Percentiles rank a stretch among this genome's conserved stretches.
Conservation (phyloP, 2,797 vertebrate species). For the Smutsia gigantea region DNA sequence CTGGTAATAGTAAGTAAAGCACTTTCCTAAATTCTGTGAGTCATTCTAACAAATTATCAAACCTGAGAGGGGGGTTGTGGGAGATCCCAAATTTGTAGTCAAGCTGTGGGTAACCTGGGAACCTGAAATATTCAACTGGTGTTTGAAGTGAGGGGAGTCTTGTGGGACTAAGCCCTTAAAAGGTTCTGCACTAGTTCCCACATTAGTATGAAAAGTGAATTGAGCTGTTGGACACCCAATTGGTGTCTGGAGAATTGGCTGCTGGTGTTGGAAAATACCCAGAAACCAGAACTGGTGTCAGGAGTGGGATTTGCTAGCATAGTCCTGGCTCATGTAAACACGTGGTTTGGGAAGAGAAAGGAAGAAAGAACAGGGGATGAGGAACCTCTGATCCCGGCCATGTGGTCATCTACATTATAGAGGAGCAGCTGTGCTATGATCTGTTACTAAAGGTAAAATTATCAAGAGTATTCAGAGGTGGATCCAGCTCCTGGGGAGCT, state of each 20-base stretch:
- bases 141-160: background rate
- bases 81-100: background rate
- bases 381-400: background rate
- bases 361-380: background rate
- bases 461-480: background rate
- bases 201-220: background rate
- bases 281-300: background rate
- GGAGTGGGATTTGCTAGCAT: background rate
- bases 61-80: background rate
- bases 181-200: background rate
- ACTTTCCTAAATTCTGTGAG: slow-evolving; percentile 15
- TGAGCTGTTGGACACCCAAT: background rate
- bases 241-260: background rate
- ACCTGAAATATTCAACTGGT: background rate
- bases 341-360: background rate
- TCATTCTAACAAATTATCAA: slow-evolving; percentile 44
- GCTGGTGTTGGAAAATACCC: background rate
- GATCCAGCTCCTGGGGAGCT: background rate
- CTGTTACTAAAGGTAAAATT: slow-evolving; percentile 21
- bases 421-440: background rate
- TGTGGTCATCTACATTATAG: background rate
- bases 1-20: background rate
- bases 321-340: background rate
- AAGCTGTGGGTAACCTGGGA: background rate
- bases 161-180: background rate